Base-by-base conservation (phyloP, 2,888 invertebrate genomes). In the Ferdinandea cuprea region DNA sequence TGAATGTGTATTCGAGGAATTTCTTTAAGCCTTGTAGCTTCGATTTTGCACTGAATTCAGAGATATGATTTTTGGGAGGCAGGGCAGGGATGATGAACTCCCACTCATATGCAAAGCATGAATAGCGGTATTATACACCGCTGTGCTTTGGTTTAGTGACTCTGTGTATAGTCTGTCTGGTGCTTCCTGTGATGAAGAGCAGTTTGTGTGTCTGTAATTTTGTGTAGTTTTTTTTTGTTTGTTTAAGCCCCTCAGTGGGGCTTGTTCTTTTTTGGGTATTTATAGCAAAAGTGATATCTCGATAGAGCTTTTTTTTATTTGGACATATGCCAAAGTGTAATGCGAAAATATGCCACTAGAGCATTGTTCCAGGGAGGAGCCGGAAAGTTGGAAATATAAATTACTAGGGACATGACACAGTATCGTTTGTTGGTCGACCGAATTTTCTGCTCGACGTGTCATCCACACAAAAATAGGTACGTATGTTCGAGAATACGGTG, bases 261-360 rank as follows among this genome's bases (percentile, higher is more conserved):
- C 3, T 19, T 9, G 32, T 48, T 11, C 30, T 9, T 40, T 32
- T 58, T 30, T 0, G 52, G 63, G 37, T 74, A 59, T 52, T 76
- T 76, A 58, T 40, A 63, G 37, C 37, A 28, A 21, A 77, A 83
- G 72, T 83, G 61, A 72, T 76, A 76, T 77, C 72, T 54, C 9
- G 17, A 48, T 46, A 40, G 56, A 83, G 77, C 77, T 77, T 77
- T 77, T 21, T 19, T 15, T 42, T 42, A 3, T 42, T 78, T 76
- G 73, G 83, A 56, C 83, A 83, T 46, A 78, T 73, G 83, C 78
- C 83, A 83, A 61, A 21, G 48, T 52, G 63, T 71, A 61, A 71
- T 81, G 71, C 46, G 58, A 40, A 81, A 76, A 78, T 78, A 78
- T 73, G 78, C 78, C 73, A 73, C 68, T 54, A 68, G 63, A 73